Evolutionary conservation across 2,888 invertebrate species (phyloP).

Genomic region (Pyrrhia umbra): DNA sequence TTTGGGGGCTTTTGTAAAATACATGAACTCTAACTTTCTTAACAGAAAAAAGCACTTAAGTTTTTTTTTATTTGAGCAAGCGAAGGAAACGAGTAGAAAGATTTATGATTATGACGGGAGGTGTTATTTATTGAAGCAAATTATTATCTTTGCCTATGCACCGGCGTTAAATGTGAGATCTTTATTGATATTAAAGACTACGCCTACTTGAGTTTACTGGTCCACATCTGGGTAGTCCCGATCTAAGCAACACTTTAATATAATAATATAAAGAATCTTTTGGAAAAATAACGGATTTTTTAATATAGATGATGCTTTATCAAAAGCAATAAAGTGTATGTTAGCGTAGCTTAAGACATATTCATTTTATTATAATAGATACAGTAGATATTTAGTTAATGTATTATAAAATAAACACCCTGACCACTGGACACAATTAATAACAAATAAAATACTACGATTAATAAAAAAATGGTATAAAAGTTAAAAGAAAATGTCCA

Average conservation of each 20-base stretch:
- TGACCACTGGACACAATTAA: too few relatives aligned
- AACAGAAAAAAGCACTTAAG: conserved; percentile 63
- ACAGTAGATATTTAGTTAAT: too few relatives aligned
- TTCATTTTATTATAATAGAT: too few relatives aligned
- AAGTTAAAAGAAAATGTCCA: background rate
- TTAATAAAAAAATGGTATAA: too few relatives aligned
- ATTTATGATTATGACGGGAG: conserved; percentile 59
- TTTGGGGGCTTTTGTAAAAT: conserved; percentile 47
- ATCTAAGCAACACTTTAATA: background rate
- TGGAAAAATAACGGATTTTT: too few relatives aligned
- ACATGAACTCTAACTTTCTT: conserved; percentile 57
- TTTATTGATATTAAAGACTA: conserved; percentile 45
- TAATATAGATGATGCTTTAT: too few relatives aligned
- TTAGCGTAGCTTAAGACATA: too few relatives aligned
- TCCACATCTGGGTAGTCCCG: conserved; percentile 14
- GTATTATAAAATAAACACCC: too few relatives aligned
- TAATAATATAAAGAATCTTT: background rate
- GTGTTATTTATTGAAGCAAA: conserved; percentile 60
- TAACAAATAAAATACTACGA: too few relatives aligned
- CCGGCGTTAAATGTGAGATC: conserved; percentile 43
- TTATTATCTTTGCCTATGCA: conserved; percentile 54
- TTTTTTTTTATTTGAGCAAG: conserved; percentile 54
- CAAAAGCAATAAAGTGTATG: too few relatives aligned
- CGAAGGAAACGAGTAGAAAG: conserved; percentile 42
- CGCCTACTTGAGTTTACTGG: conserved; percentile 26